phyloP scores from a whole-genome alignment of 2,888 invertebrate species.

The Bombylius discolor region DNA sequence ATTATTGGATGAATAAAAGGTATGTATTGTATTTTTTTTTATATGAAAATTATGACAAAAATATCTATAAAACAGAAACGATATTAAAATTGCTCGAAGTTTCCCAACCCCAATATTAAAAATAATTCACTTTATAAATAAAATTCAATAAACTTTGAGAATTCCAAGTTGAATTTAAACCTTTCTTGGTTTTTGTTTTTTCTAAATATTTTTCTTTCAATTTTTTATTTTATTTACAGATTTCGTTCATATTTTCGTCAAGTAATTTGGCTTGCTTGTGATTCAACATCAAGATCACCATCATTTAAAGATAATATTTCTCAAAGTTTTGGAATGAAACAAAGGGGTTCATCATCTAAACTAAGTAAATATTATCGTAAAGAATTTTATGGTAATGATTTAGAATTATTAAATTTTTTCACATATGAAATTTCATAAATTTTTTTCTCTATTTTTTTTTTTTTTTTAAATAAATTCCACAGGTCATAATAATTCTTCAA shows the following conservation, averaged over 20 bases:
- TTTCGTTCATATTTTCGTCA: slow-evolving; percentile 58
- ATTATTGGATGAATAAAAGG: slow-evolving; percentile 89
- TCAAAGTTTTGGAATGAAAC: slow-evolving; percentile 18
- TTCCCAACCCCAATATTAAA: no score
- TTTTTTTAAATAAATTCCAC: slow-evolving; percentile 1
- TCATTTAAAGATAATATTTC: slow-evolving; percentile 20
- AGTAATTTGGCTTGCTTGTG: slow-evolving; percentile 51
- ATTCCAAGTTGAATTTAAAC: no score
- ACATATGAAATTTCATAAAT: no score
- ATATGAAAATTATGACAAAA: background rate
- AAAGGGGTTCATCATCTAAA: background rate
- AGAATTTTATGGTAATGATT: no score
- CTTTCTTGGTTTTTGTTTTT: no score
- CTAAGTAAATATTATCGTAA: background rate
- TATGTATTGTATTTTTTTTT: slow-evolving; percentile 30
- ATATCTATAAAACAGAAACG: no score
- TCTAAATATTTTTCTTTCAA: background rate
- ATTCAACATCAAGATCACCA: slow-evolving; percentile 15
- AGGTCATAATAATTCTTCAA: background rate
- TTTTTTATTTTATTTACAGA: slow-evolving; percentile 31
- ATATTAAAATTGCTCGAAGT: no score
- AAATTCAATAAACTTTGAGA: no score
- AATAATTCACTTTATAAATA: no score
- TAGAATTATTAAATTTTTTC: no score
- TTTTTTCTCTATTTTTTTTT: no score